Base-by-base conservation (phyloP, 2,888 invertebrate genomes). In the Drosophila picticornis region DNA sequence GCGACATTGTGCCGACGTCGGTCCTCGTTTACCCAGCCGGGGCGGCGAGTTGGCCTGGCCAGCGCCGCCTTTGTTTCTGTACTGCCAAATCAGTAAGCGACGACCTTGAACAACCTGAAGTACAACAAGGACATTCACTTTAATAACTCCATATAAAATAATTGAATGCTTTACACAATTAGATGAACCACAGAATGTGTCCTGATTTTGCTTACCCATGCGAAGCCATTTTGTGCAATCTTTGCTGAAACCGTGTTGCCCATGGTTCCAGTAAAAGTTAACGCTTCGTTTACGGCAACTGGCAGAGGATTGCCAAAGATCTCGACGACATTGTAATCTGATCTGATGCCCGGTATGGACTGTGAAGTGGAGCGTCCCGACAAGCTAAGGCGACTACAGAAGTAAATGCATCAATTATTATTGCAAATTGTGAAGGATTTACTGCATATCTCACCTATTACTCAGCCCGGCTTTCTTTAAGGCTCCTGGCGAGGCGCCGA, bases 201-300 rank as follows among this genome's bases (percentile, higher is more conserved):
- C 9, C 2, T 16, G 11, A 0, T 6, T 0, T 55, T 29, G 32
- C 58, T 69, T 80, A 94, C 93, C 94, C 94, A 95, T 31, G 94
- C 94, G 93, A 94, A 95, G 1, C 94, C 94, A 84, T 94, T 94
- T 67, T 93, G 93, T 2, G 94, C 94, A 74, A 94, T 94, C 57
- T 94, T 93, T 9, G 94, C 94, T 0, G 94, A 94, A 1, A 94
- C 93, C 10, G 91, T 82, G 11, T 92, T 91, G 66, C 93, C 93
- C 60, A 95, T 94, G 1, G 76, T 52, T 65, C 96, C 96, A 86
- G 96, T 95, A 93, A 97, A 97, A 52, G 97, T 97, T 31, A 98
- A 94, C 0, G 97, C 97, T 94, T 98, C 98, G 29, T 97, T 98
- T 4, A 98, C 97, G 68, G 97, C 94, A 2, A 98, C 98, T 36